Evolutionary conservation across 2,113 vertebrate genomes (phyloP), one percentile per base, ranked within the genome.

Genomic region (Gymnocephalus cernua): DNA sequence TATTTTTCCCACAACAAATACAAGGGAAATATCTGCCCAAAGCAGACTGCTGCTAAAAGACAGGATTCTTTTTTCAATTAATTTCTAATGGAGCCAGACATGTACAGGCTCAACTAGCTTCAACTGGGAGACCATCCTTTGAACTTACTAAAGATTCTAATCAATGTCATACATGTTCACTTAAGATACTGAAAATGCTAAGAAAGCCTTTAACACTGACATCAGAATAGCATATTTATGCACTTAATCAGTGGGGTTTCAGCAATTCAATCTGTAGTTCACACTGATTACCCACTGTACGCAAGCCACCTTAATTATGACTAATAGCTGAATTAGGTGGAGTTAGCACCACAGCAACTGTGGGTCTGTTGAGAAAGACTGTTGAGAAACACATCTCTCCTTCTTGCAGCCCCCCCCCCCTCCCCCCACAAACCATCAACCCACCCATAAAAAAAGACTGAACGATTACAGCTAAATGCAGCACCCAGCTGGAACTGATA

Each of bases 401-500:
- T 81, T 70, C 63, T 38, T 9, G 7, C 56, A 44, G 14, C 51
- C 27, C 59, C 58, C 81, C 50, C 10, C 29, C 38, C 35, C 35
- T 1, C 35, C 6, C 32, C n/a, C n/a, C n/a, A n/a, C n/a, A n/a
- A n/a, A 6, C 32, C 32, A 32, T 6, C 32, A 32, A 32, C 32
- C 32, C 32, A 32, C 9, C 38, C 38, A 38, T 2, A 38, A 38
- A 2, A 38, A 38, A 47, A 80, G 85, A 75, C 83, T 84, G 71
- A 91, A 84, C 10, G 56, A 88, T 74, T 80, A 82, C 67, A 77
- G 80, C 82, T 84, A 87, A 86, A 91, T 85, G 90, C 86, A 82
- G 91, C 88, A 91, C 83, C 90, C 88, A 91, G 89, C 87, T 92
- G 84, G 86, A 92, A 88, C 92, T 84, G 90, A 93, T 85, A 88